A percentile compares a stretch with the other conserved stretches of the same genome.
Conservation (phyloP, 2,113 vertebrate species). For the Myiozetetes cayanensis region DNA sequence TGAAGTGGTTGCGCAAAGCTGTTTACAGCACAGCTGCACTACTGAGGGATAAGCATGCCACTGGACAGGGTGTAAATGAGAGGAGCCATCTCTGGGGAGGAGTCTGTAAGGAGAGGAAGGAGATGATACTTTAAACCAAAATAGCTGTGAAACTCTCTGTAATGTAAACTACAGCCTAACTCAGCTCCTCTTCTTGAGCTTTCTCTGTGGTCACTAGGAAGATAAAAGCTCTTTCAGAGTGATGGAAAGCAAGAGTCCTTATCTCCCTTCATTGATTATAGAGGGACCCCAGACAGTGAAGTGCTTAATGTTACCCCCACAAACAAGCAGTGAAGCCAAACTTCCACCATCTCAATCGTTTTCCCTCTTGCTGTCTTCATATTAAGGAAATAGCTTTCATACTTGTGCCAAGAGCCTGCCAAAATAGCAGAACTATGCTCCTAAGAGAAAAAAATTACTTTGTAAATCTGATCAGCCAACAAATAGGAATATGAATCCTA, state of each 20-base stretch:
- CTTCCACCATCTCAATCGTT: background rate
- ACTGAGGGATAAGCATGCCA: background rate
- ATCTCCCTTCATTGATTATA: background rate
- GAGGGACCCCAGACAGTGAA: background rate
- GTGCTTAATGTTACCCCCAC: background rate
- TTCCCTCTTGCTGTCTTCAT: background rate
- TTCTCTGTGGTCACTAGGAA: background rate
- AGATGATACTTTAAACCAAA: background rate
- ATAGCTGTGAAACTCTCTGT: conserved; percentile 7
- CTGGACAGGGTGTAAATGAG: conserved; percentile 1
- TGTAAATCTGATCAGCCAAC: background rate
- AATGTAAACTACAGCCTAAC: background rate
- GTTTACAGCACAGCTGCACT: background rate
- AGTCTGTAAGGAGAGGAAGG: background rate
- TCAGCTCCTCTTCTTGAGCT: background rate
- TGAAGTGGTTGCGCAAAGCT: background rate
- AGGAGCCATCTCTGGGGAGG: background rate
- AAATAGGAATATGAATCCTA: background rate
- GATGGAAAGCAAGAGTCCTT: conserved; percentile 13
- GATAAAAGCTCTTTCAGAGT: conserved; percentile 18
- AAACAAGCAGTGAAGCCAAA: conserved; percentile 3
- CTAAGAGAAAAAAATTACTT: background rate
- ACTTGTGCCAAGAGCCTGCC: conserved; percentile 38
- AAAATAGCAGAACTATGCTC: background rate
- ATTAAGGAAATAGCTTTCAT: conserved; percentile 44